A percentile compares a stretch with the other conserved stretches of the same genome.
phyloP scores from a whole-genome alignment of 2,888 invertebrate species.

The Holacanthella duospinosa region DNA sequence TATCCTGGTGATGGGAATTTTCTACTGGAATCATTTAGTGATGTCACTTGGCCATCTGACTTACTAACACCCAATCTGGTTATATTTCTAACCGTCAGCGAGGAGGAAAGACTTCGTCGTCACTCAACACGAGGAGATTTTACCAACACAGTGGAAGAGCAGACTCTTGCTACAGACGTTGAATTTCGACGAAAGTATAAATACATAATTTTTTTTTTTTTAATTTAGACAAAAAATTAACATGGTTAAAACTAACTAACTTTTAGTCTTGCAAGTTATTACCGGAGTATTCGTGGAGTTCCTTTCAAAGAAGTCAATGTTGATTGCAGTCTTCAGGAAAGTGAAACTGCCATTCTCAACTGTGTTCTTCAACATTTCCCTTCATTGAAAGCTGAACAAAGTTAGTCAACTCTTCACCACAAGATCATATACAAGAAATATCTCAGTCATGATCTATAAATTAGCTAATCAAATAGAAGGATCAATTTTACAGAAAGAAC shows the following conservation, averaged over 20 bases:
- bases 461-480: neutral
- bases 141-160: constrained; percentile 31
- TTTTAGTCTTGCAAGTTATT: constrained; percentile 23
- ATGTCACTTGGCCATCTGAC: constrained; percentile 44
- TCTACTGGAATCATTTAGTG: constrained; percentile 26
- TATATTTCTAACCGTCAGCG: constrained; percentile 42
- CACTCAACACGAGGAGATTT: constrained; percentile 26
- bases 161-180: constrained; percentile 22
- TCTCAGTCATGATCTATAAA: neutral
- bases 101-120: constrained; percentile 41
- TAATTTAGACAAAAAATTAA: too few relatives aligned
- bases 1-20: constrained; percentile 31
- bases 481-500: too few relatives aligned
- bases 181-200: constrained; percentile 27
- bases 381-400: neutral
- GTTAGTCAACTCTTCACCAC: neutral
- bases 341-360: constrained; percentile 6
- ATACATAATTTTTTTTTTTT: neutral
- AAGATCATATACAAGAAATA: neutral
- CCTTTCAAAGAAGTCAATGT: constrained; percentile 20
- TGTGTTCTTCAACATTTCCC: neutral
- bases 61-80: constrained; percentile 44
- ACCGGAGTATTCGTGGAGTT: constrained; percentile 23
- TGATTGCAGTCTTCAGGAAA: constrained; percentile 15
- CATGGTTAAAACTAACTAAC: too few relatives aligned